These are phyloP conservation scores for Dione juno DNA, from an alignment of 2,888 invertebrate species.

Conservation along the genomic window DNA sequence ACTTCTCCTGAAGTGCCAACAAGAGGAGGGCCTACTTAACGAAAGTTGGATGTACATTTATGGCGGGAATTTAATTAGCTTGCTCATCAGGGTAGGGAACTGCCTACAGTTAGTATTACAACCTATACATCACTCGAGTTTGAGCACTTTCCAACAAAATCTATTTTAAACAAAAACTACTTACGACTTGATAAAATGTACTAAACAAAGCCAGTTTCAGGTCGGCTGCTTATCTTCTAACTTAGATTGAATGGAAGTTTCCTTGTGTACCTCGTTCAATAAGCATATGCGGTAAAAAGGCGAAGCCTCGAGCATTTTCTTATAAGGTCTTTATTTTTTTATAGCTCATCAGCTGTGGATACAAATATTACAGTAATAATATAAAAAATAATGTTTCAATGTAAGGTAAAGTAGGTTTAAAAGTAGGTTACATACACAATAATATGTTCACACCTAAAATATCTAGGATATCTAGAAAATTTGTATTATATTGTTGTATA, in stretches of 20 bases:
- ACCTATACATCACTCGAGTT: conserved; percentile 48
- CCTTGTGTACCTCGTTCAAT: conserved; percentile 39
- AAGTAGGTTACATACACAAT: not conserved
- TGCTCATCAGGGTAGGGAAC: conserved; percentile 61
- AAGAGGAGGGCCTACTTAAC: conserved; percentile 72
- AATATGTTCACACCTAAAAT: too few species aligned
- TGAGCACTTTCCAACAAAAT: conserved; percentile 43
- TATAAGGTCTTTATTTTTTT: conserved; percentile 41
- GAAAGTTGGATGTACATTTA: conserved; percentile 70
- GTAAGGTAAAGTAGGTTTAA: not conserved
- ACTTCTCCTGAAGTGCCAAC: conserved; percentile 71
- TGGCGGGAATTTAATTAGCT: conserved; percentile 76
- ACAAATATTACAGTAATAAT: conserved; percentile 30
- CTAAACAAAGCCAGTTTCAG: conserved; percentile 40
- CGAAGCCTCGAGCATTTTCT: conserved; percentile 34
- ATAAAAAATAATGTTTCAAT: conserved; percentile 37
- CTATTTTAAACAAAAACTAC: conserved; percentile 43
- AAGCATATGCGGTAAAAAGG: conserved; percentile 40
- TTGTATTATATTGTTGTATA: too few species aligned
- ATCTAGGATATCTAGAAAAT: too few species aligned
- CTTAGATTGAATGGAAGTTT: conserved; percentile 60
- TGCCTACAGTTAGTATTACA: conserved; percentile 45
- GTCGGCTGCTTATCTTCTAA: conserved; percentile 51
- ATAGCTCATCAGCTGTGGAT: conserved; percentile 30
- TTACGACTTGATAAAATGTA: conserved; percentile 36